phyloP scores from a whole-genome alignment of 2,113 vertebrate genomes.

The Porphyrio hochstetteri region DNA sequence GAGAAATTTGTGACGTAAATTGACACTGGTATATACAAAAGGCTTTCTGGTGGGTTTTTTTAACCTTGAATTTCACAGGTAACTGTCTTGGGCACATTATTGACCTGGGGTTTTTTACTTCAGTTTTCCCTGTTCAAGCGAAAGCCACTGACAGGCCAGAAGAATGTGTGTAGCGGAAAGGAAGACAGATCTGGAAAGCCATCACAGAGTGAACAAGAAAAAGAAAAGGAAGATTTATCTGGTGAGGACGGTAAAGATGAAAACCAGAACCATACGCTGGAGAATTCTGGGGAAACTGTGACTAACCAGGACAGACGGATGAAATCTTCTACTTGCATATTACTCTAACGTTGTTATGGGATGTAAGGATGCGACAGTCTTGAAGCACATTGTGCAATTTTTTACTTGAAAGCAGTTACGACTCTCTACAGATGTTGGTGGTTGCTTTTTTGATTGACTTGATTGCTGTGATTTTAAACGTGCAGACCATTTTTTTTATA shows the following conservation, averaged over 20 bases:
- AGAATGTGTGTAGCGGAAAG: constrained; percentile 40
- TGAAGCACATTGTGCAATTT: constrained; percentile 48
- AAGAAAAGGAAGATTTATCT: constrained; percentile 52
- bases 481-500: constrained; percentile 52
- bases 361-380: constrained; percentile 34
- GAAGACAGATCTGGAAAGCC: constrained; percentile 49
- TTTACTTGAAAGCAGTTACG: constrained; percentile 73
- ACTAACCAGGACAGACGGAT: constrained; percentile 55
- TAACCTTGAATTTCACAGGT: background rate
- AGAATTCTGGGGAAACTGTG: constrained; percentile 51
- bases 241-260: constrained; percentile 61
- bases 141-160: constrained; percentile 60
- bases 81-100: background rate
- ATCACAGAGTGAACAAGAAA: constrained; percentile 43
- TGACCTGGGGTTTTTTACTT: background rate
- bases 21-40: background rate
- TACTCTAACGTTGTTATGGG: constrained; percentile 61
- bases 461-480: constrained; percentile 58
- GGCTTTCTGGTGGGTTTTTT: background rate
- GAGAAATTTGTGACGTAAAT: background rate
- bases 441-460: constrained; percentile 36
- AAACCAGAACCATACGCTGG: constrained; percentile 55
- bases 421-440: constrained; percentile 28
- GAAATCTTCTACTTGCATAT: constrained; percentile 68
- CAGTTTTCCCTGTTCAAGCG: constrained; percentile 77